Conservation (phyloP, 2,113 vertebrate species). For the Acrocephalus kingi region DNA sequence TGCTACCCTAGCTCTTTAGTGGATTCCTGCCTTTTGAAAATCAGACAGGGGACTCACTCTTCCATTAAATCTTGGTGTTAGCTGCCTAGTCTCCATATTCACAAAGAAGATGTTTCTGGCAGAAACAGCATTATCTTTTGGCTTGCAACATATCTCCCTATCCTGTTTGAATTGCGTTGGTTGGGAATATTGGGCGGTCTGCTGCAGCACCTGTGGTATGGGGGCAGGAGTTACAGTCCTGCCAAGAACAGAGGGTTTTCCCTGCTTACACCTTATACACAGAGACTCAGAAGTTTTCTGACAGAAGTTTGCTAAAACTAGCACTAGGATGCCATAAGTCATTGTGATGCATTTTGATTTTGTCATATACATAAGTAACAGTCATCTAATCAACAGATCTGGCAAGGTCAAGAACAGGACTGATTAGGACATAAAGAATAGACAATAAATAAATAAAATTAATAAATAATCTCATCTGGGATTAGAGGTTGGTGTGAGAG, state of each 20-base stretch:
- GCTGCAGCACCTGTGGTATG: not conserved
- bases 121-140: not conserved
- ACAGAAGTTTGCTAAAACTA: not conserved
- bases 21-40: not conserved
- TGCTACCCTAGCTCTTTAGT: not conserved
- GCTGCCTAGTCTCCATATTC: not conserved
- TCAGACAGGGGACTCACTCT: rapidly evolving
- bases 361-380: not conserved
- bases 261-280: not conserved
- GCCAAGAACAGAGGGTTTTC: not conserved
- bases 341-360: not conserved
- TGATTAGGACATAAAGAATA: not conserved
- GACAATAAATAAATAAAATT: not conserved
- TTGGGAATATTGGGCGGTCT: not conserved
- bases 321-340: not conserved
- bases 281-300: not conserved
- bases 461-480: not conserved
- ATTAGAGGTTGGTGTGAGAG: constrained; percentile 17
- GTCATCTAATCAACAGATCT: not conserved
- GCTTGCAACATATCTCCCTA: not conserved
- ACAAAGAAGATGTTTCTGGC: not conserved
- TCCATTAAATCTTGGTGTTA: not conserved
- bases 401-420: not conserved
- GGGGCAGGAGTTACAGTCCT: not conserved
- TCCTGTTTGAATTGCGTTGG: not conserved